Evolutionary conservation across 2,888 invertebrate species (phyloP).

Genomic region (Sphecodes monilicornis): DNA sequence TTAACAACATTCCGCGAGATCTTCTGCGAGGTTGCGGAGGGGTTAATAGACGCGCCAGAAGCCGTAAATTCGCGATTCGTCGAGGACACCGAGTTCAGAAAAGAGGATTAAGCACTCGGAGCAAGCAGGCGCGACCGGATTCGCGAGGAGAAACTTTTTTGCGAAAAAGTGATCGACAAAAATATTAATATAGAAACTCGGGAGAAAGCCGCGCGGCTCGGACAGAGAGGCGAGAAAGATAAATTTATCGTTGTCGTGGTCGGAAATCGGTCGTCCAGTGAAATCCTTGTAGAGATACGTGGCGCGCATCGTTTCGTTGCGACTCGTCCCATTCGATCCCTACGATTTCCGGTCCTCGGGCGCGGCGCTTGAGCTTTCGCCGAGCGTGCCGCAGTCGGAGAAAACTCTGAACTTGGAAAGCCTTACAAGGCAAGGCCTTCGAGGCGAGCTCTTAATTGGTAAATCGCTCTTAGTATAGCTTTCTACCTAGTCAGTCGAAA

Average conservation of each 20-base stretch:
- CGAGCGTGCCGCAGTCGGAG: not conserved
- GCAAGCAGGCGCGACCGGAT: not conserved
- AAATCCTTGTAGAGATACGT: slow-evolving; percentile 48
- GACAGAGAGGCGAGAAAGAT: slow-evolving; percentile 53
- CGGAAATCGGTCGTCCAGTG: slow-evolving; percentile 48
- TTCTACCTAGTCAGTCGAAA: slow-evolving; percentile 39
- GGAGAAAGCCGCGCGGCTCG: slow-evolving; percentile 56
- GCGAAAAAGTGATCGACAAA: slow-evolving; percentile 36
- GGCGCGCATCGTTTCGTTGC: slow-evolving; percentile 11
- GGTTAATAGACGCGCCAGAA: not conserved
- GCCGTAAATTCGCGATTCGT: not conserved
- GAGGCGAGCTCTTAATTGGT: slow-evolving; percentile 61
- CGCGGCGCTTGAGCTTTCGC: slow-evolving; percentile 43
- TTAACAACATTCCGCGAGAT: not conserved
- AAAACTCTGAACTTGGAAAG: slow-evolving; percentile 61
- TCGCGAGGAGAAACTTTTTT: slow-evolving; percentile 31
- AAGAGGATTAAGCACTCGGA: not conserved
- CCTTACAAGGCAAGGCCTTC: slow-evolving; percentile 64
- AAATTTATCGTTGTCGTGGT: slow-evolving; percentile 58
- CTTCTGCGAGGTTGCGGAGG: not conserved
- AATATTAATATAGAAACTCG: slow-evolving; percentile 54
- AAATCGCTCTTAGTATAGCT: slow-evolving; percentile 65
- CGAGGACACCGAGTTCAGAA: not conserved
- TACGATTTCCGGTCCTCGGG: not conserved
- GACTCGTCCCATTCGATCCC: not conserved